A percentile compares a stretch with the other conserved stretches of the same genome.
Evolutionary conservation across 1,140 invertebrate species (phyloP).

Genomic region (Drosophila santomea): DNA sequence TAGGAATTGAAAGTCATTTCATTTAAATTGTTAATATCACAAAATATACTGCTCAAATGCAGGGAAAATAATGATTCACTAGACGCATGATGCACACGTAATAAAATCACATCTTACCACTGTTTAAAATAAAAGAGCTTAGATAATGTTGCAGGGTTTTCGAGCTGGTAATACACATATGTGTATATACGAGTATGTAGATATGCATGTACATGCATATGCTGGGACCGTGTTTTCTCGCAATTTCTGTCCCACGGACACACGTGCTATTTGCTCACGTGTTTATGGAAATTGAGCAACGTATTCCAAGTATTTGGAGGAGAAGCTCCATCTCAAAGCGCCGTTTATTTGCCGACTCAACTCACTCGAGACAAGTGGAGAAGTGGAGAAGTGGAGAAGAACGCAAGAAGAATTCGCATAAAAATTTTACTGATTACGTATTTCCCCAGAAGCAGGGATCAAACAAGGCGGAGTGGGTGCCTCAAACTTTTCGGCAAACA

Average conservation of each 20-base stretch:
- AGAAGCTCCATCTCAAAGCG: conserved; percentile 56
- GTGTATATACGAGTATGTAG: too few species aligned
- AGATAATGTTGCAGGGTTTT: background rate
- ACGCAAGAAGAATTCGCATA: conserved; percentile 66
- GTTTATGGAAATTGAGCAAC: conserved; percentile 82
- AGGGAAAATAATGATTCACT: too few species aligned
- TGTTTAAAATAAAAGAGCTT: too few species aligned
- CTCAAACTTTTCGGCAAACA: conserved; percentile 66
- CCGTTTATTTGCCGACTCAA: conserved; percentile 59
- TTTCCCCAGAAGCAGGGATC: conserved; percentile 49
- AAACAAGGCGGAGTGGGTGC: conserved; percentile 34
- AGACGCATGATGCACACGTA: too few species aligned
- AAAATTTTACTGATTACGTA: conserved; percentile 81
- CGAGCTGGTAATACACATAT: background rate
- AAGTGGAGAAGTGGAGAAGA: too few species aligned
- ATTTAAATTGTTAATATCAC: too few species aligned
- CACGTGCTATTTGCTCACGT: conserved; percentile 82
- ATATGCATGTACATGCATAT: too few species aligned
- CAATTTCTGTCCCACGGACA: conserved; percentile 23
- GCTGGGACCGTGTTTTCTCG: background rate
- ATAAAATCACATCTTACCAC: too few species aligned
- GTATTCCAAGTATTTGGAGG: conserved; percentile 69
- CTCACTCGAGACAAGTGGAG: conserved; percentile 3
- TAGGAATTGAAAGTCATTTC: background rate
- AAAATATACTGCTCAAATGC: too few species aligned